Base-by-base conservation (phyloP, 1,140 invertebrate species). In the Lethocerus indicus region DNA sequence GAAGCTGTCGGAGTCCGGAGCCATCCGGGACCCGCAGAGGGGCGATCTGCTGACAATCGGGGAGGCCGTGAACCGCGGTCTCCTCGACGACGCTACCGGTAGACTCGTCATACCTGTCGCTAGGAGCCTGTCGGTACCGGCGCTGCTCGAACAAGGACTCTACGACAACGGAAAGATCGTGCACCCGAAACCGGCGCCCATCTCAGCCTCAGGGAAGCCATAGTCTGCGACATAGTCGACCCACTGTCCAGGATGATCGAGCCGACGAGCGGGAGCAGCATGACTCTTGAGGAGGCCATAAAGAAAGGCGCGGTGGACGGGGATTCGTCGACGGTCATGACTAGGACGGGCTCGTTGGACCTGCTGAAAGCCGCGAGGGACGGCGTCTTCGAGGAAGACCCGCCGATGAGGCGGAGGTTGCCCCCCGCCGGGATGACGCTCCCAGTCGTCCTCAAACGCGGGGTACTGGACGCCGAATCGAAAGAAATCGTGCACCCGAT, bases 131-230 rank as follows among this genome's bases (percentile, higher is more conserved):
- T 81, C 84, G 20, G 67, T 93, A 51, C 79, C 87, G 16, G 84
- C 84, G 67, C 67, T 90, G 47, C 72, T 87, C 37, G 71, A 78
- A 54, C 85, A 88, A 65, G 90, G 88, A 50, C 68, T 94, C 14
- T 74, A 88, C 52, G 81, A 91, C 64, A 78, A 77, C 29, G 76
- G 79, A 48, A 83, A 81, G 63, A 82, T 96, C 53, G 77, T 92
- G 49, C 89, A 96, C 66, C 91, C 91, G 87, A 90, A 70, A 87
- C 82, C 18, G 87, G 87, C 5, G 71, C 67, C 49, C 70, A 73
- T 56, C 65, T 92, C 35, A 81, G 74, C 28, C 69, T 90, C 39
- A 72, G 74, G 50, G 83, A 91, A 70, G 87, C 87, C 9, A 83
- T 92, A 44, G 71, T 81, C 49, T 89, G 85, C 64, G 86, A 89